phyloP scores from a whole-genome alignment of 2,113 vertebrate genomes.

The Microtus richardsoni region DNA sequence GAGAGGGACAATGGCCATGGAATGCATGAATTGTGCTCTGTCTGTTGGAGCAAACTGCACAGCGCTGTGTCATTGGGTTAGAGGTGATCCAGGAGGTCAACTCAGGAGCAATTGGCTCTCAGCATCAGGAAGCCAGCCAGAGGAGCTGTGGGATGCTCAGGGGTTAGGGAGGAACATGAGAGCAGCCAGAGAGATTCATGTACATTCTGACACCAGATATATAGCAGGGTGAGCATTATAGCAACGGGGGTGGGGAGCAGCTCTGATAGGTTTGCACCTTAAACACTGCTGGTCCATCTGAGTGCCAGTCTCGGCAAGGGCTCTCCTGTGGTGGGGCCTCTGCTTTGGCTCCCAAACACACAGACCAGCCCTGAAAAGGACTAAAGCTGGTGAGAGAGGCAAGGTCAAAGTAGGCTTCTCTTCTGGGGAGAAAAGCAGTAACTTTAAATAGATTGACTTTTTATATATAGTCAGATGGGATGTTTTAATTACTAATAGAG shows the following conservation, averaged over 20 bases:
- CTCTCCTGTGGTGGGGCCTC: not conserved
- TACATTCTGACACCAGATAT: not conserved
- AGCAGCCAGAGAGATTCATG: not conserved
- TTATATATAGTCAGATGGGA: not conserved
- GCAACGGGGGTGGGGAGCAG: too few relatives aligned
- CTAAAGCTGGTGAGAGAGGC: not conserved
- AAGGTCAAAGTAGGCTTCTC: not conserved
- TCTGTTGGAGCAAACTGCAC: not conserved
- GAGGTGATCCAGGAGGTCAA: not conserved
- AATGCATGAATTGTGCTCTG: not conserved
- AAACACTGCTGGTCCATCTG: accelerated
- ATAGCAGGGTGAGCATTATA: not conserved
- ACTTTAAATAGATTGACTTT: not conserved
- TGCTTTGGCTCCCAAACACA: not conserved
- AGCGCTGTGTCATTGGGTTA: not conserved
- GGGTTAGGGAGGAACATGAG: not conserved
- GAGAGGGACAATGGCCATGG: not conserved
- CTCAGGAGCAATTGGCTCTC: not conserved
- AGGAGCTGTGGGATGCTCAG: not conserved
- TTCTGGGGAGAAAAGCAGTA: not conserved
- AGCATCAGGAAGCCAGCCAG: not conserved
- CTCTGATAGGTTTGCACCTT: not conserved
- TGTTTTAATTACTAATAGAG: not conserved
- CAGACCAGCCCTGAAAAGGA: not conserved
- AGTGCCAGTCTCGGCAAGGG: not conserved